Evolutionary conservation across 2,797 vertebrate genomes (phyloP).

Genomic region (Micromesistius poutassou): DNA sequence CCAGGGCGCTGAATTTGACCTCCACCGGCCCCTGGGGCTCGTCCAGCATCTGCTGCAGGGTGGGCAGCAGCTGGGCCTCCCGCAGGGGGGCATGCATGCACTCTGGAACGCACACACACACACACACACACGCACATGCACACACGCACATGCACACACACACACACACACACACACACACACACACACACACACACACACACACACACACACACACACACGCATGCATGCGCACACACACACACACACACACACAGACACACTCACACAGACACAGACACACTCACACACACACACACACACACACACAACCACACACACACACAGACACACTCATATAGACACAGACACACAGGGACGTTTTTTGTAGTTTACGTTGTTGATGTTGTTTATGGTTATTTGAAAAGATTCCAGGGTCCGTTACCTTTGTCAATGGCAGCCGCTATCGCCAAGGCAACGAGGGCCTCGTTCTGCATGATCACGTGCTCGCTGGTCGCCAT

Average conservation of each 20-base stretch:
- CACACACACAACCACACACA: slow-evolving; percentile 4
- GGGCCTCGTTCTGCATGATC: slow-evolving; percentile 87
- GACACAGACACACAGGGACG: neutral
- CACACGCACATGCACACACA: neutral
- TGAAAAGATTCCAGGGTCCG: neutral
- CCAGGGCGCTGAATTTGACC: slow-evolving; percentile 83
- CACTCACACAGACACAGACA: too few relatives aligned
- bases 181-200: too few relatives aligned
- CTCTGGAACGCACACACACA: slow-evolving; percentile 61
- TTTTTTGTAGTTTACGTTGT: neutral
- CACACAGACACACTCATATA: neutral
- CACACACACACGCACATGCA: slow-evolving; percentile 14
- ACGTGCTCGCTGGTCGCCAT: slow-evolving; percentile 84
- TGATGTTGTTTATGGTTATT: neutral
- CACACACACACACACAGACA: too few relatives aligned
- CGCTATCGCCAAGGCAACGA: slow-evolving; percentile 83
- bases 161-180: too few relatives aligned
- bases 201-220: too few relatives aligned
- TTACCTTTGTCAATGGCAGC: slow-evolving; percentile 82
- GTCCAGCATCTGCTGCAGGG: slow-evolving; percentile 79
- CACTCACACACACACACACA: slow-evolving; percentile 20
- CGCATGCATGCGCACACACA: too few relatives aligned
- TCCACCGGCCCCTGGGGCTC: slow-evolving; percentile 79
- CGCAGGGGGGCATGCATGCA: slow-evolving; percentile 72
- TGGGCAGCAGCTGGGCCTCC: slow-evolving; percentile 73